Evolutionary conservation across 1,140 invertebrate genomes (phyloP), one percentile per base, ranked within the genome.

Genomic region (Dendroctonus ponderosae): DNA sequence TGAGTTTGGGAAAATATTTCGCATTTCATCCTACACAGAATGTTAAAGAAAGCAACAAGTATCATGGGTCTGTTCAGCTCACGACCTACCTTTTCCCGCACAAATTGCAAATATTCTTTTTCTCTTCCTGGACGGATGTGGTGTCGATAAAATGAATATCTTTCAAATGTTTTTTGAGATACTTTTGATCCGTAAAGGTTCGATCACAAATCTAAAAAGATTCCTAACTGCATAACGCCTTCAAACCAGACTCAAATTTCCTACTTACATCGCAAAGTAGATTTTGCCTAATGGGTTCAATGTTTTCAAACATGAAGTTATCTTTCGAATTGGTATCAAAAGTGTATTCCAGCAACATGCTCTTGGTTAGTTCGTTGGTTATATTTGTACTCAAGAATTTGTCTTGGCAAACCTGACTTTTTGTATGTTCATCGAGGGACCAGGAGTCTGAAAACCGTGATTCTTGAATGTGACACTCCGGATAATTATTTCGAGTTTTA

Each of bases 91-190:
- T 69, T 70, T 80, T 80, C 5, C 75, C 77, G 56, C 80, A 82
- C 15, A 79, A 71, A n/a, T 76, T 77, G 74, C 86, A 88, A 60
- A 80, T 78, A 74, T 82, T 84, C n/a, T 85, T 85, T 62, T 84
- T 79, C 70, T 86, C 85, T 9, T 61, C 41, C 44, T 71, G 66
- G 12, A 73, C 57, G 48, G 50, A 54, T 40, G 69, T 66, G n/a
- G 68, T 65, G 54, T 68, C 70, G 11, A 69, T 67, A 57, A 72
- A 72, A 66, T 77, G 74, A 11, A 72, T 65, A 50, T 76, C 74
- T 68, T 72, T 76, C n/a, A 74, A 71, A 64, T 77, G 75, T 62
- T 71, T 76, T 56, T 74, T 77, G 26, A 77, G 58, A 57, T 62
- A 71, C 60, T 71, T 72, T 26, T 68, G 53, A 48, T 74, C 71